A percentile compares a stretch with the other conserved stretches of the same genome.
phyloP scores from a whole-genome alignment of 1,140 invertebrate genomes.

The Papilio aristodemus region DNA sequence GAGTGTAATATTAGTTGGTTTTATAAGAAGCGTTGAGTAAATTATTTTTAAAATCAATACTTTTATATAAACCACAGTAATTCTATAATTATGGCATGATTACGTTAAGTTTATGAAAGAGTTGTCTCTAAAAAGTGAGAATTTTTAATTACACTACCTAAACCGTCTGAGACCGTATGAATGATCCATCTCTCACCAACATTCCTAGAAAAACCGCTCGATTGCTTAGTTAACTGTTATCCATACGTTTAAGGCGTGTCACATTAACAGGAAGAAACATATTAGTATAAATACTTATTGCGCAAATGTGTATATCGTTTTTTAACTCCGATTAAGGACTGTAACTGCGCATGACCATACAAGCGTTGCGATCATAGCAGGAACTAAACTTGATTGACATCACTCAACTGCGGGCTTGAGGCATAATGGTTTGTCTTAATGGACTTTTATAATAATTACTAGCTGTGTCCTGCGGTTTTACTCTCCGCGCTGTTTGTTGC shows the following conservation, averaged over 20 bases:
- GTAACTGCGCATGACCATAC: slow-evolving; percentile 49
- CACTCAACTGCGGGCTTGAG: not conserved
- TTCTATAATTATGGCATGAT: not conserved
- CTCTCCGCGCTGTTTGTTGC: no score
- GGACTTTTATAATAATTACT: no score
- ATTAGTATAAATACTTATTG: slow-evolving; percentile 43
- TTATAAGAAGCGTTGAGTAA: no score
- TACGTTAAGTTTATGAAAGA: not conserved
- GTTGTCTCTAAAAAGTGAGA: not conserved
- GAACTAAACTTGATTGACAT: slow-evolving; percentile 50
- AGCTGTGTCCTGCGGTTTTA: no score
- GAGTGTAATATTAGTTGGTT: no score
- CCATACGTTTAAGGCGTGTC: slow-evolving; percentile 22
- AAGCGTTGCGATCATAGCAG: slow-evolving; percentile 42
- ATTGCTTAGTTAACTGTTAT: slow-evolving; percentile 22
- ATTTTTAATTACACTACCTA: slow-evolving; percentile 3
- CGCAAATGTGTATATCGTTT: slow-evolving; percentile 47
- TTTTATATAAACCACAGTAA: not conserved
- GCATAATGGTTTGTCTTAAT: not conserved
- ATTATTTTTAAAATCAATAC: no score
- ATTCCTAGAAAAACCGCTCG: not conserved
- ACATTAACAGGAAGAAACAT: slow-evolving; percentile 42
- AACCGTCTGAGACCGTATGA: not conserved
- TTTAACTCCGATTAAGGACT: slow-evolving; percentile 41
- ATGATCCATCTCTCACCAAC: not conserved